Conservation (phyloP, 1,140 invertebrate species). For the Anastatus disparis region DNA sequence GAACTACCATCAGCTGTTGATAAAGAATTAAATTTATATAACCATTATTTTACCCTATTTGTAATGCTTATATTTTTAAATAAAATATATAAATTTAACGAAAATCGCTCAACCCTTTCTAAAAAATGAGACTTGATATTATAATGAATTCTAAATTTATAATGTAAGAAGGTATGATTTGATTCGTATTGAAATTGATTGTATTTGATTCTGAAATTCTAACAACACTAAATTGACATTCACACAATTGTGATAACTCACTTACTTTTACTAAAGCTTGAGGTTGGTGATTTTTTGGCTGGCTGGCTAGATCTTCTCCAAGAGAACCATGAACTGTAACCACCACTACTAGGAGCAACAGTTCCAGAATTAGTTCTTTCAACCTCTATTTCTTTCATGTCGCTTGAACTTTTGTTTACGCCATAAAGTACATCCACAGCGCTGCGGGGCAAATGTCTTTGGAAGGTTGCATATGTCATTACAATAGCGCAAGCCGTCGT, state of each 20-base stretch:
- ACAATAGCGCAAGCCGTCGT: constrained; percentile 86
- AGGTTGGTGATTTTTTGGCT: constrained; percentile 50
- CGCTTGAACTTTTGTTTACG: constrained; percentile 54
- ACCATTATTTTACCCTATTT: too few species aligned
- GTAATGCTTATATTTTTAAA: too few species aligned
- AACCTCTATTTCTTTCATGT: not conserved
- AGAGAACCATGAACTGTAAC: constrained; percentile 71
- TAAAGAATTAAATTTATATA: constrained; percentile 15
- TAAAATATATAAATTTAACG: not conserved
- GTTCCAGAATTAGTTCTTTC: too few species aligned
- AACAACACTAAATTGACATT: too few species aligned
- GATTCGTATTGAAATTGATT: too few species aligned
- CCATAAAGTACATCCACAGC: constrained; percentile 60
- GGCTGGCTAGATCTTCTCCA: constrained; percentile 68
- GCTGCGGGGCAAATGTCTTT: constrained; percentile 78
- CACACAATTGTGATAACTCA: too few species aligned
- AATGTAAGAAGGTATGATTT: too few species aligned
- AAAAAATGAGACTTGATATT: too few species aligned
- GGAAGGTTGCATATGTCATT: constrained; percentile 84
- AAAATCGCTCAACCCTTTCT: too few species aligned
- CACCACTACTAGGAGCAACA: constrained; percentile 18
- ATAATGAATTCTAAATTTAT: too few species aligned
- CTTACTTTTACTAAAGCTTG: constrained; percentile 33
- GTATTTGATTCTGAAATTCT: too few species aligned
- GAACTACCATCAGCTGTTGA: constrained; percentile 34